phyloP scores from a whole-genome alignment of 1,140 invertebrate species.

The Copidosoma floridanum region DNA sequence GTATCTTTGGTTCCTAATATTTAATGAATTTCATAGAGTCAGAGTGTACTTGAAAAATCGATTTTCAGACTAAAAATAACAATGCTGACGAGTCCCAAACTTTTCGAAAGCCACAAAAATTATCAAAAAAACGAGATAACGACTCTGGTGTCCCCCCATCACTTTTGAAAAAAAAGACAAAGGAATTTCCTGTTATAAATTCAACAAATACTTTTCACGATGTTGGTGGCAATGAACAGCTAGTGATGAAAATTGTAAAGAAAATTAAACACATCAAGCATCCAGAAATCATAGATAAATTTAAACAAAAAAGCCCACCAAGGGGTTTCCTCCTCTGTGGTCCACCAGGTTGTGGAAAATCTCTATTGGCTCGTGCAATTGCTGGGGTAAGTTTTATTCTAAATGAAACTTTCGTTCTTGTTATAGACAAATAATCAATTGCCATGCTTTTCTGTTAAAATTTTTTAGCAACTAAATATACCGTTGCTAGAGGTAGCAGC shows the following conservation, averaged over 20 bases:
- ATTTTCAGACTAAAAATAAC: no score
- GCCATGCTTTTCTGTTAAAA: no score
- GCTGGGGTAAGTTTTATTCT: slow-evolving; percentile 74
- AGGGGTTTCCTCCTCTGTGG: slow-evolving; percentile 86
- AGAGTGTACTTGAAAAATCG: no score
- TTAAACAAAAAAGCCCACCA: slow-evolving; percentile 80
- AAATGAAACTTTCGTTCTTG: no score
- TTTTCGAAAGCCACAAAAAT: slow-evolving; percentile 46
- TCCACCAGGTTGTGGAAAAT: slow-evolving; percentile 92
- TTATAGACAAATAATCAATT: no score
- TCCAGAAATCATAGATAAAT: slow-evolving; percentile 75
- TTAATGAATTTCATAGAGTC: no score
- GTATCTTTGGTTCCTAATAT: no score
- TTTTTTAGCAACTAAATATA: slow-evolving; percentile 63
- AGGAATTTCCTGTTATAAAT: slow-evolving; percentile 37
- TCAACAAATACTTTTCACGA: slow-evolving; percentile 67
- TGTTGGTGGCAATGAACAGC: slow-evolving; percentile 72
- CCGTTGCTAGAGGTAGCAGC: slow-evolving; percentile 84
- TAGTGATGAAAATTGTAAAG: slow-evolving; percentile 75
- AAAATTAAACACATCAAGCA: slow-evolving; percentile 80
- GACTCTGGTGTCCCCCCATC: slow-evolving; percentile 39
- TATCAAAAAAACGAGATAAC: slow-evolving; percentile 51
- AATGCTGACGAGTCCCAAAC: no score
- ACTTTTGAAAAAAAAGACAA: slow-evolving; percentile 42
- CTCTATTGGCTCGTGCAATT: slow-evolving; percentile 85